phyloP scores from a whole-genome alignment of 2,888 invertebrate genomes.

The Eilema caniola region DNA sequence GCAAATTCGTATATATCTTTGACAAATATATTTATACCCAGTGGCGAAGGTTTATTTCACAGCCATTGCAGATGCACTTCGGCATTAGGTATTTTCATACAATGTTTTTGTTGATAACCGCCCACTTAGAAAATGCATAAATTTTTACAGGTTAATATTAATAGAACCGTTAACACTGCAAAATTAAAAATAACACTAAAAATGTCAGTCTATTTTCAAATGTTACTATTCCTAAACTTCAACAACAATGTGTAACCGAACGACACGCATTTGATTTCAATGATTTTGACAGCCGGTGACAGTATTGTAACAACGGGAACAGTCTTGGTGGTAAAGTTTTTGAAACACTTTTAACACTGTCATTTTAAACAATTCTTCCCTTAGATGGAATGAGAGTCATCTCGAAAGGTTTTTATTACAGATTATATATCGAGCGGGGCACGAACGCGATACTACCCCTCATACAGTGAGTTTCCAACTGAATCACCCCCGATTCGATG shows the following conservation, averaged over 20 bases:
- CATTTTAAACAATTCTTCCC: conserved; percentile 62
- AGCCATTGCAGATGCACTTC: conserved; percentile 80
- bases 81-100: conserved; percentile 78
- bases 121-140: conserved; percentile 56
- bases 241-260: conserved; percentile 58
- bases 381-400: conserved; percentile 71
- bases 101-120: conserved; percentile 60
- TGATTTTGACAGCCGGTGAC: conserved; percentile 70
- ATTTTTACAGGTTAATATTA: conserved; percentile 37
- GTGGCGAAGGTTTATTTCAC: conserved; percentile 78
- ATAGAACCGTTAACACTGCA: conserved; percentile 56
- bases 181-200: conserved; percentile 55
- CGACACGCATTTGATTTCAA: conserved; percentile 72
- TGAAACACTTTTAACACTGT: conserved; percentile 56
- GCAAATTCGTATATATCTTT: conserved; percentile 42
- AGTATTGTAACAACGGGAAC: conserved; percentile 46
- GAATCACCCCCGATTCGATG: conserved; percentile 84
- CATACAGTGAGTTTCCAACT: conserved; percentile 82
- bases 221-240: conserved; percentile 33
- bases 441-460: conserved; percentile 74
- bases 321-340: conserved; percentile 39
- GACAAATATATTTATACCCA: conserved; percentile 71
- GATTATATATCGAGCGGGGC: conserved; percentile 74
- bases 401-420: conserved; percentile 78
- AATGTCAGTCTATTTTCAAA: conserved; percentile 41